Base-by-base conservation (phyloP, 1,140 invertebrate genomes). In the Liolophura sinensis region DNA sequence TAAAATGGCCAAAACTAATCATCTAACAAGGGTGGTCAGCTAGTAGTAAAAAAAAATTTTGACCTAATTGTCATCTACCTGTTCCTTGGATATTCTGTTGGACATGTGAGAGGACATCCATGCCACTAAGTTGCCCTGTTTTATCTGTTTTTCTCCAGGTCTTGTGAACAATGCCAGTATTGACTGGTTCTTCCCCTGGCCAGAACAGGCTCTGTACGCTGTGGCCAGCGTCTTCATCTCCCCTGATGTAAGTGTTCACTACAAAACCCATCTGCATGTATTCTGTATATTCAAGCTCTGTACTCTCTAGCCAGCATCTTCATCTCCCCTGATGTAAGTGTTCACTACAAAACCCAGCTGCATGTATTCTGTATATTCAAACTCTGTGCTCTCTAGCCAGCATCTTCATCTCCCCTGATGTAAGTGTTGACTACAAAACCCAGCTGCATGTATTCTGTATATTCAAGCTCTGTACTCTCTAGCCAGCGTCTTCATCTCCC, bases 181-280 rank as follows among this genome's bases (percentile, higher is more conserved):
- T 67, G 84, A 86, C 58, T 86, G 85, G 85, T 85, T 84, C 74
- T 84, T 85, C 73, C 82, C 84, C 3, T 86, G 85, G 85, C 85
- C 85, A 64, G 83, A 85, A 71, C 82, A 86, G 63, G 85, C 77
- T 85, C 87, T 49, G 88, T 86, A 90, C 55, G 92, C 93, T 0
- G 93, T 97, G 12, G 93, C 93, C 9, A 91, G 90, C 59, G 90
- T 92, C 7, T 92, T 91, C 73, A 85, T 95, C 0, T 89, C 83
- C 14, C 74, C 82, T 57, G 85, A 85, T 68, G 84, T 84, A 78
- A 77, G 61, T 69, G 11, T 25, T 15, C 4, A 50, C 20, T 22
- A 14, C 56, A 24, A 18, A 51, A 51, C 63, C 20, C 31, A 40
- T 3, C 31, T 40, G 9, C 31, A 40, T 40, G 31, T 40, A 40